Conservation (phyloP, 2,888 invertebrate genomes). For the Drosophila robusta region DNA sequence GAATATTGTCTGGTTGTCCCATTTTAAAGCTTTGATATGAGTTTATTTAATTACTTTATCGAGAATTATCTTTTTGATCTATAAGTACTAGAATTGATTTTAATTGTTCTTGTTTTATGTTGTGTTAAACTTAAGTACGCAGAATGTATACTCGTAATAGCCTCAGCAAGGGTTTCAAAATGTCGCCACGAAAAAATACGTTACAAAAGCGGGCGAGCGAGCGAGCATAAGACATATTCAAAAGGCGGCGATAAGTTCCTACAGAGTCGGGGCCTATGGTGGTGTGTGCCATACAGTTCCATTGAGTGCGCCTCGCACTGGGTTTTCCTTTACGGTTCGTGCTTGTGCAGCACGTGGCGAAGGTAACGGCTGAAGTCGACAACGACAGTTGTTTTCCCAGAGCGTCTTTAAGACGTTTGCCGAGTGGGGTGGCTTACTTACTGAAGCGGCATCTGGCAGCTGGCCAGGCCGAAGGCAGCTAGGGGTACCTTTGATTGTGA, state of each 20-base stretch:
- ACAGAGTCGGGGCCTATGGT: slow-evolving; percentile 13
- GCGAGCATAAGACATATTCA: slow-evolving; percentile 18
- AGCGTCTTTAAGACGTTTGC: slow-evolving; percentile 74
- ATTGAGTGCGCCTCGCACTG: slow-evolving; percentile 57
- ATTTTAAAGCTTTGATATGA: background rate
- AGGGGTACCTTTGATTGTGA: slow-evolving; percentile 66
- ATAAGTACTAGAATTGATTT: background rate
- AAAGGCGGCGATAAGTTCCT: slow-evolving; percentile 35
- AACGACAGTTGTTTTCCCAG: slow-evolving; percentile 74
- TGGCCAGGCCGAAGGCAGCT: slow-evolving; percentile 31
- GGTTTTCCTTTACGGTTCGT: slow-evolving; percentile 67
- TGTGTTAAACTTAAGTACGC: background rate
- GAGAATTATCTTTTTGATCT: too few relatives aligned
- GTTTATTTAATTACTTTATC: background rate
- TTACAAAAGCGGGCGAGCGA: slow-evolving; percentile 49
- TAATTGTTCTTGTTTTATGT: background rate
- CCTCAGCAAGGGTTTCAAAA: background rate
- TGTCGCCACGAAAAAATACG: slow-evolving; percentile 49
- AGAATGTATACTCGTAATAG: background rate
- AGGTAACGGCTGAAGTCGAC: slow-evolving; percentile 58
- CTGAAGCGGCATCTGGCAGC: slow-evolving; percentile 67
- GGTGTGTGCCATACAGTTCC: slow-evolving; percentile 72
- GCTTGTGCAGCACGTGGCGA: slow-evolving; percentile 60
- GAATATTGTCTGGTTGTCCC: too few relatives aligned
- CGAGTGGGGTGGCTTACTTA: slow-evolving; percentile 63